Evolutionary conservation across 2,797 vertebrate genomes (phyloP).

Genomic region (Phylloscopus collybita): DNA sequence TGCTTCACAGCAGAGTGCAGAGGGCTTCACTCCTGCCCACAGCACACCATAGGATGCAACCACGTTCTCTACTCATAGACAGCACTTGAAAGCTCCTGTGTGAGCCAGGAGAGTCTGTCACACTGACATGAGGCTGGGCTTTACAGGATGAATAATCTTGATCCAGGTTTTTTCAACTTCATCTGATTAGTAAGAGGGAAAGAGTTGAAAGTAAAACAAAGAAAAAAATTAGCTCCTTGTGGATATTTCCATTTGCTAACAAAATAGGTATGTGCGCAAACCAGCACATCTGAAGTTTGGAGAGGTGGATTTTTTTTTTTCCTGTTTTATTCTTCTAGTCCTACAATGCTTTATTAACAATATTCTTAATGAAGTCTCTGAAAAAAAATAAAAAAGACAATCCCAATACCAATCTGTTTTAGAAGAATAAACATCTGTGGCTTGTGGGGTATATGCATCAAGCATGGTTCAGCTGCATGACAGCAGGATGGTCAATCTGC

Average conservation of each 20-base stretch:
- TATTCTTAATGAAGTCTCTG: background rate
- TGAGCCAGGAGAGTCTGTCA: background rate
- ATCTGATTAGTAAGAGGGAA: conserved; percentile 26
- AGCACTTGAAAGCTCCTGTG: background rate
- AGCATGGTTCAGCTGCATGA: background rate
- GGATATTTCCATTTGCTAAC: conserved; percentile 62
- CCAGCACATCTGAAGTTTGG: background rate
- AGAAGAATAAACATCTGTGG: conserved; percentile 1
- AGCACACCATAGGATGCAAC: rapidly evolving
- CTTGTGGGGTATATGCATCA: background rate
- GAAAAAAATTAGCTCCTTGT: background rate
- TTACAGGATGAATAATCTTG: conserved; percentile 16
- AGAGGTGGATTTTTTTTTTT: background rate
- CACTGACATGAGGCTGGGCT: background rate
- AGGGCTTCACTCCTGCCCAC: background rate
- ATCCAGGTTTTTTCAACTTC: conserved; percentile 7
- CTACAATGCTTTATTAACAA: conserved; percentile 1
- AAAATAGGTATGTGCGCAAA: background rate
- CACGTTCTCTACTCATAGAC: rapidly evolving
- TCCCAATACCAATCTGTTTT: background rate
- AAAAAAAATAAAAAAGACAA: background rate
- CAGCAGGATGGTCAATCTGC: background rate
- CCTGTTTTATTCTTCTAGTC: background rate
- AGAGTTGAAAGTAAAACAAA: background rate
- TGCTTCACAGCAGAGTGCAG: background rate